Evolutionary conservation across 2,113 vertebrate species (phyloP), one percentile per base, ranked within the genome.

Genomic region (Shinisaurus crocodilurus): DNA sequence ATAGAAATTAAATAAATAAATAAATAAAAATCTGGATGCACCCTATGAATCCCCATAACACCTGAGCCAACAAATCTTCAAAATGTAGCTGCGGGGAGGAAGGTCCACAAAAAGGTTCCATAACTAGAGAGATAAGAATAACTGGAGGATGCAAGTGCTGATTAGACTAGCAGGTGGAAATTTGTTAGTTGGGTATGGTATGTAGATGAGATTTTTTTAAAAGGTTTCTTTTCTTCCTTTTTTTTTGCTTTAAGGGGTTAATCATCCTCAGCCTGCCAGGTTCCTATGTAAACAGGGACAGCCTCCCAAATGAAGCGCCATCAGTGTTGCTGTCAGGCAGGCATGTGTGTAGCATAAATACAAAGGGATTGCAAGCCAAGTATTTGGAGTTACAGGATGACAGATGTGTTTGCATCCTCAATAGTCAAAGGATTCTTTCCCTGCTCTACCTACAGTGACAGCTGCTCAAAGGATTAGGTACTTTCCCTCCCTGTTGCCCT

Each of bases 201-300:
- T 29, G 37, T 63, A 89, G 74, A 37, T 37, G 16, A 67, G 94
- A 86, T 86, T 60, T 72, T 70, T 72, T 67, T 32, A 43, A 94
- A 87, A 76, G 50, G 29, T 9, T 15, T 18, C 60, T 12, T 12
- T 12, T 18, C 60, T 20, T 29, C 4, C 92, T 95, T 88, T 87
- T 90, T 79, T 40, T 88, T 37, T 45, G 88, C 92, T 3, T 76
- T 70, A 84, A 85, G 3, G 69, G 25, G 87, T 95, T 93, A 94
- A 76, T 91, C 79, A 88, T 94, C 94, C 90, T 86, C 87, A 23
- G 91, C 18, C 89, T 18, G n/a, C 70, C 32, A 57, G 1, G 82
- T 89, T 92, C 88, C 90, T 69, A 50, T 81, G 45, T 72, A 92
- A 80, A 81, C 72, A n/a, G 72, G 20, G 89, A 65, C 69, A 93